Evolutionary conservation across 2,797 vertebrate genomes (phyloP), one percentile per base, ranked within the genome.

Genomic region (Toxotes lorentzi): DNA sequence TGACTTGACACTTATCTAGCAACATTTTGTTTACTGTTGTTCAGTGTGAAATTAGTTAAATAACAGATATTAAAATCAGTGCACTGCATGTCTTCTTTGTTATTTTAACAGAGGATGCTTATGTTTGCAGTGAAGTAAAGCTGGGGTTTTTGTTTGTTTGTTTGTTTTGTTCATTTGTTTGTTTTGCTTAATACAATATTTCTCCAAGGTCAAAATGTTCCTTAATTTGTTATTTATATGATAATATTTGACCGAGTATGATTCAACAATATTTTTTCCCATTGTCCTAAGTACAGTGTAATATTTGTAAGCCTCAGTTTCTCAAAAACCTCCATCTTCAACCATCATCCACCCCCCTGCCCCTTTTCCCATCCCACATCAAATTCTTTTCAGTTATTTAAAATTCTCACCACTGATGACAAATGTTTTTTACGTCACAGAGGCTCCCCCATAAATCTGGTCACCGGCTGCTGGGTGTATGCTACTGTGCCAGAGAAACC

Each of bases 11-110:
- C 50, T 58, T 9, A 57, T 50, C 23, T 23, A n/a, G 13, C 34
- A 16, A 21, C 5, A 38, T 53, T 21, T 11, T 7, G 1, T 1
- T 11, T 4, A 11, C 4, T 23, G 3, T 2, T 12, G 0, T 16
- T 0, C 2, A 5, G n/a, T 32, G 3, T 17, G 0, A 21, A 4
- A 24, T 1, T 4, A n/a, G 3, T 7, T 12, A 14, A 14, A 9
- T 5, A 38, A 1, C 10, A 11, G 7, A 41, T 6, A 1, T 40
- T 27, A 8, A 54, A 21, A 27, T 40, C 0, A 3, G 5, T 24
- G 8, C 7, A 3, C 8, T 0, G 2, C 16, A 12, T 19, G 13
- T 30, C 1, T n/a, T 24, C 21, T 27, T 24, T 64, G 1, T 1
- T n/a, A 21, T 48, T n/a, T 48, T 2, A n/a, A 9, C 19, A 12